Base-by-base conservation (phyloP, 53 echinoderm and acorn worm species). In the Pentamera pediparva region DNA sequence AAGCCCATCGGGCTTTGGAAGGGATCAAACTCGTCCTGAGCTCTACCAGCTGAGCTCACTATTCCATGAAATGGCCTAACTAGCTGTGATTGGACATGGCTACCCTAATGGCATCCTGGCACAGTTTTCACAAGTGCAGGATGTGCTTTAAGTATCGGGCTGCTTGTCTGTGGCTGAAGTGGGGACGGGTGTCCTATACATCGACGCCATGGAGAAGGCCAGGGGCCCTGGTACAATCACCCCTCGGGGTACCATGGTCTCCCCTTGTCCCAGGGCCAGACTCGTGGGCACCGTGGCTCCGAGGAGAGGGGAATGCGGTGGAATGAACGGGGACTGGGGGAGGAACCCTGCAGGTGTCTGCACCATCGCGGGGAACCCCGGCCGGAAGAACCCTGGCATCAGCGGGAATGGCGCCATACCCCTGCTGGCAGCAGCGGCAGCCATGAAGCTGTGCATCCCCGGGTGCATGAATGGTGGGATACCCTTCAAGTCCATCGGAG, bases 271-370 rank as follows among this genome's bases (percentile, higher is more conserved):
- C 26, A 43, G 39, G 0, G 78, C 39, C 9, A 84, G 45, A 62
- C 78, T 61, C 20, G 78, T 77, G 55, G 78, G 71, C 0, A 84
- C 71, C 3, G 70, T 69, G 11, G 78, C 37, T 4, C 49, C 71
- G 3, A 84, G 78, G 25, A 78, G 70, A 30, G 78, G 84, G 26
- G 84, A 70, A 31, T 78, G 71, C 20, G 78, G 78, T 4, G 84
- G 62, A 30, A 84, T 62, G 55, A 84, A 78, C 2, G 84, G 78
- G 13, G 77, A 50, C 39, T 69, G 77, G 26, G 84, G 78, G 24
- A 84, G 62, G 35, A 84, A 62, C 5, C 78, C 78, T 19, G 35
- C 21, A 26, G 78, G 78, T 10, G 79, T 37, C 59, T 69, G 76
- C 20, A 75, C 75, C 53, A 83, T 69, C 29, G 61, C 40, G 35